These are phyloP conservation scores for Pinna nobilis DNA, from an alignment of 1,140 invertebrate species.

Conservation along the genomic window DNA sequence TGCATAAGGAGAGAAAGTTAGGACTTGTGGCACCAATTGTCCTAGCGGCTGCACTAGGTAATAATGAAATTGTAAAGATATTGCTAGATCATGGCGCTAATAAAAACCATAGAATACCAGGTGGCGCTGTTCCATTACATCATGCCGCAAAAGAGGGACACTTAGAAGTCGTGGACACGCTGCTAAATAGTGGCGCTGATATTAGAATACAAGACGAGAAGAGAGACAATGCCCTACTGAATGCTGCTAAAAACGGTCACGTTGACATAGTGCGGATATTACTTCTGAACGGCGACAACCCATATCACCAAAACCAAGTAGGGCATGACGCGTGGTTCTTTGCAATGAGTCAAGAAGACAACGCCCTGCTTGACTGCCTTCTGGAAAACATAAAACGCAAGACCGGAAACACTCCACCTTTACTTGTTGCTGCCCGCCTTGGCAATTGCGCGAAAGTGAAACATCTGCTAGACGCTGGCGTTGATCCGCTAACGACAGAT, in stretches of 20 bases:
- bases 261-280: constrained; percentile 53
- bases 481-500: constrained; percentile 69
- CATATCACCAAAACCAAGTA: constrained; percentile 58
- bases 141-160: constrained; percentile 66
- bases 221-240: constrained; percentile 62
- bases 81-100: constrained; percentile 64
- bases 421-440: constrained; percentile 54
- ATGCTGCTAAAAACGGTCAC: constrained; percentile 58
- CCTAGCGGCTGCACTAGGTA: constrained; percentile 64
- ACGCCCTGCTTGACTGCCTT: constrained; percentile 48
- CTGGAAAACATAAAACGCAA: constrained; percentile 25
- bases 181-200: constrained; percentile 49
- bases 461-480: constrained; percentile 53
- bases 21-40: constrained; percentile 69
- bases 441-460: constrained; percentile 55
- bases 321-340: constrained; percentile 63
- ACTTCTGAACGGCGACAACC: constrained; percentile 50
- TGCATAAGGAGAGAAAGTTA: constrained; percentile 59
- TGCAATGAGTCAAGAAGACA: constrained; percentile 55
- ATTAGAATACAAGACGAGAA: constrained; percentile 59
- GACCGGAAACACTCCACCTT: constrained; percentile 25
- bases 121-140: constrained; percentile 64
- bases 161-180: constrained; percentile 45
- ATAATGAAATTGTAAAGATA: constrained; percentile 58
- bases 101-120: constrained; percentile 60